Evolutionary conservation across 2,888 invertebrate genomes (phyloP).

Genomic region (Zele albiditarsus): DNA sequence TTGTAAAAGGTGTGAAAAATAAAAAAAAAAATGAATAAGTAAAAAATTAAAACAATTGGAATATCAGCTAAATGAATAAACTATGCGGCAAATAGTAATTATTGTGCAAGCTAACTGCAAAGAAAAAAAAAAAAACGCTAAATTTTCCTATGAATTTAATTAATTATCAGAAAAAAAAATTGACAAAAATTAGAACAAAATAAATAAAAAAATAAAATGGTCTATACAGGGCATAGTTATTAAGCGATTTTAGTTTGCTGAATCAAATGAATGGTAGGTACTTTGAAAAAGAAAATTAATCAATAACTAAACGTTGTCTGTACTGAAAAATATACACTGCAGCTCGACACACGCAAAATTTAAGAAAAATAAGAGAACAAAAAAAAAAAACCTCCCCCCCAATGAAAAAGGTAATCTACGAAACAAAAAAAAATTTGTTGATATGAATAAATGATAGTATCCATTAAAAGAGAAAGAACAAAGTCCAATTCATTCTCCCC

Average conservation of each 20-base stretch:
- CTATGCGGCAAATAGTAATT: conserved; percentile 20
- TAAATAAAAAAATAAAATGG: conserved; percentile 61
- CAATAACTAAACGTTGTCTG: conserved; percentile 13
- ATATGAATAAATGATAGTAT: conserved; percentile 65
- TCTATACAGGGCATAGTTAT: conserved; percentile 72
- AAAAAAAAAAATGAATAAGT: conserved; percentile 7
- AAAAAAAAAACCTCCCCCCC: not conserved
- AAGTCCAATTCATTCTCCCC: conserved; percentile 30
- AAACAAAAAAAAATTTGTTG: conserved; percentile 58
- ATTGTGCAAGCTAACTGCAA: conserved; percentile 1
- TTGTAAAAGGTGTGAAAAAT: conserved; percentile 1
- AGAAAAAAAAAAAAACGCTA: conserved; percentile 47
- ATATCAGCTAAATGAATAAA: conserved; percentile 24
- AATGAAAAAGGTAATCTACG: conserved; percentile 37
- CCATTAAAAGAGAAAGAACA: conserved; percentile 51
- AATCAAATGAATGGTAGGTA: conserved; percentile 37
- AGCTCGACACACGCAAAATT: conserved; percentile 2
- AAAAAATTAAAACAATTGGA: conserved; percentile 5
- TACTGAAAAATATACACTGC: conserved; percentile 18
- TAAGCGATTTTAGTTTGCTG: conserved; percentile 59
- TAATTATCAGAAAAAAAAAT: conserved; percentile 56
- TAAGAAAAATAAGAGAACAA: not conserved
- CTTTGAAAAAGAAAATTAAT: conserved; percentile 19
- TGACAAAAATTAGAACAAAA: conserved; percentile 3
- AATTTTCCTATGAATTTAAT: conserved; percentile 64